A percentile compares a stretch with the other conserved stretches of the same genome.
Evolutionary conservation across 1,140 invertebrate species (phyloP).

Genomic region (Luehdorfia chinensis): DNA sequence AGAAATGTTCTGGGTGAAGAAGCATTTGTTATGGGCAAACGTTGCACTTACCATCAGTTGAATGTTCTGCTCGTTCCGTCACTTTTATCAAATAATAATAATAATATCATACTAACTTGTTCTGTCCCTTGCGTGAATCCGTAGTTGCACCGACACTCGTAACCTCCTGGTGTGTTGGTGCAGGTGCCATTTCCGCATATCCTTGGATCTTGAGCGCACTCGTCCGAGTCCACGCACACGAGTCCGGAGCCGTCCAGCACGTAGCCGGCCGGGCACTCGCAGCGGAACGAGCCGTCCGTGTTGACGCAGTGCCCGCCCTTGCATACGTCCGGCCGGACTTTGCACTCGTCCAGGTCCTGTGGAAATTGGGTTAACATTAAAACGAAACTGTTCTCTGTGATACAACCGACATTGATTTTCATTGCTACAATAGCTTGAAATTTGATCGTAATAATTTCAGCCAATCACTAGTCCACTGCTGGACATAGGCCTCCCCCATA

Average conservation of each 20-base stretch:
- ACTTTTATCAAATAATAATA: too few species aligned
- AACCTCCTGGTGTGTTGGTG: conserved; percentile 88
- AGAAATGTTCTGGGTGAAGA: too few species aligned
- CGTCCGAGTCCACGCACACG: conserved; percentile 88
- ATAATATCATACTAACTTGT: too few species aligned
- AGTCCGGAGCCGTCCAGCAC: conserved; percentile 79
- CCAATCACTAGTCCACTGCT: too few species aligned
- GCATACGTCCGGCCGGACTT: conserved; percentile 83
- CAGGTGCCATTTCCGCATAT: conserved; percentile 92
- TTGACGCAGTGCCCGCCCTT: conserved; percentile 84
- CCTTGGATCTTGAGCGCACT: conserved; percentile 82
- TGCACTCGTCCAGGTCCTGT: conserved; percentile 82
- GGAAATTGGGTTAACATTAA: conserved; percentile 2
- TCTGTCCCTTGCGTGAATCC: conserved; percentile 88
- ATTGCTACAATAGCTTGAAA: too few species aligned
- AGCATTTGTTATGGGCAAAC: too few species aligned
- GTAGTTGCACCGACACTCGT: conserved; percentile 86
- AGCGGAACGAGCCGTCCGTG: conserved; percentile 86
- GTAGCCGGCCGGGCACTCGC: conserved; percentile 86
- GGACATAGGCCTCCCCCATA: too few species aligned
- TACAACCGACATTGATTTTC: too few species aligned
- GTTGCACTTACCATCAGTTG: too few species aligned
- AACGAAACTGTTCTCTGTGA: too few species aligned
- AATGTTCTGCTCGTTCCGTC: too few species aligned
- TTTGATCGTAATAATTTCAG: too few species aligned